Conservation (phyloP, 2,888 invertebrate genomes). For the Nebria salina region DNA sequence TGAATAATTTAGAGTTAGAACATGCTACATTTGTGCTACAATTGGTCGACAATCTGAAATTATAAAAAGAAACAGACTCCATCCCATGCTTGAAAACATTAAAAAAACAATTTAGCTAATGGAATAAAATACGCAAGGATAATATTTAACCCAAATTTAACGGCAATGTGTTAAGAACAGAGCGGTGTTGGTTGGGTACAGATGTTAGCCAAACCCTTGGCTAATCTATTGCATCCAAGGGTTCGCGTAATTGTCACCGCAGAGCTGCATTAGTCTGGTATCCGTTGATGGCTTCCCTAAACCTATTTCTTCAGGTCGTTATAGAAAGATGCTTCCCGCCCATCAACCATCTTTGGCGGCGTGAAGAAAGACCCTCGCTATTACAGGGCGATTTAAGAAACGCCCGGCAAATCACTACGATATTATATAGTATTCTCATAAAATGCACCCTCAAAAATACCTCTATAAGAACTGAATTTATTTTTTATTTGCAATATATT, state of each 20-base stretch:
- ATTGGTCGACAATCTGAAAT: too few species aligned
- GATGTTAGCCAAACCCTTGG: neutral
- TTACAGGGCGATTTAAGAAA: neutral
- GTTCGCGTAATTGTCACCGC: neutral
- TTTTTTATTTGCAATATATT: too few species aligned
- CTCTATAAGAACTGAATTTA: too few species aligned
- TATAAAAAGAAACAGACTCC: too few species aligned
- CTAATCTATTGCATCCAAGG: neutral
- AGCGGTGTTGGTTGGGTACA: neutral
- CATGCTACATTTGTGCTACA: too few species aligned
- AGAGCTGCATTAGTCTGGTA: neutral
- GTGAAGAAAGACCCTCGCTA: neutral
- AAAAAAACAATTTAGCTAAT: neutral
- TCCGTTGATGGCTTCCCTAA: neutral
- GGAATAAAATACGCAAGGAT: neutral
- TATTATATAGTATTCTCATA: neutral
- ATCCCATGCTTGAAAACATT: too few species aligned
- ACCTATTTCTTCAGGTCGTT: neutral
- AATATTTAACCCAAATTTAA: neutral
- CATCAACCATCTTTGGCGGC: neutral
- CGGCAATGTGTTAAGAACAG: neutral
- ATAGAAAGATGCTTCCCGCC: neutral
- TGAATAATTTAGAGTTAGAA: too few species aligned
- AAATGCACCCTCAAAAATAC: neutral
- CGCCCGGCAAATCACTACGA: neutral